Evolutionary conservation across 2,797 vertebrate genomes (phyloP).

Genomic region (Leptatherina wallacei): DNA sequence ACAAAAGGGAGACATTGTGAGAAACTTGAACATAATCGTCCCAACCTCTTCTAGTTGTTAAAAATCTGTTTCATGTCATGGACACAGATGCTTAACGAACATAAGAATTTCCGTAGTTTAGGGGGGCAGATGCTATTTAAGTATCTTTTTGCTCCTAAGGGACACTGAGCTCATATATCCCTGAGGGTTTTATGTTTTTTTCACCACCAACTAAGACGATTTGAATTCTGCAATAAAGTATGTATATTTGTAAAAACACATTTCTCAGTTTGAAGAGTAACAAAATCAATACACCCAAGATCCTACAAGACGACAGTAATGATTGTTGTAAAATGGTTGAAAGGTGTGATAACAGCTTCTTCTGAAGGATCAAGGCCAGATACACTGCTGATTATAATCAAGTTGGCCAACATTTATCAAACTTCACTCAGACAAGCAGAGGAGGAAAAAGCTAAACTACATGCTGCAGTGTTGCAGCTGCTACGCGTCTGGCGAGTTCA

Average conservation of each 20-base stretch:
- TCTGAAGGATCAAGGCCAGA: slow-evolving; percentile 33
- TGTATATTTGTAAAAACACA: slow-evolving; percentile 15
- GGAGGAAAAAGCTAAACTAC: slow-evolving; percentile 36
- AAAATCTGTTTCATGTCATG: slow-evolving; percentile 39
- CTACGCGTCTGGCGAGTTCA: slow-evolving; percentile 36
- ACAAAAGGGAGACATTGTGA: slow-evolving; percentile 17
- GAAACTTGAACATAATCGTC: slow-evolving; percentile 17
- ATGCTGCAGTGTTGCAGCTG: slow-evolving; percentile 37
- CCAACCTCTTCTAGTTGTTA: slow-evolving; percentile 11
- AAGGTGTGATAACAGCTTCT: slow-evolving; percentile 18
- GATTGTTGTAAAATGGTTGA: slow-evolving; percentile 21
- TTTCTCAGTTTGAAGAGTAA: background rate
- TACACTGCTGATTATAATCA: slow-evolving; percentile 50
- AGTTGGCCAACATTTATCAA: slow-evolving; percentile 34
- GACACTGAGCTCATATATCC: slow-evolving; percentile 51
- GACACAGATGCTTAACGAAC: slow-evolving; percentile 64
- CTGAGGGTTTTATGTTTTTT: slow-evolving; percentile 33
- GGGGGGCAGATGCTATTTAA: slow-evolving; percentile 57
- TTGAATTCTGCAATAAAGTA: slow-evolving; percentile 21
- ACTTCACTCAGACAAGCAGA: slow-evolving; percentile 32
- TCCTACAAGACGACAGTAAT: slow-evolving; percentile 5
- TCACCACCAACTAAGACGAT: slow-evolving; percentile 23
- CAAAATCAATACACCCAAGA: background rate
- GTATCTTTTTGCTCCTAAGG: slow-evolving; percentile 51
- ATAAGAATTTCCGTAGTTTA: slow-evolving; percentile 65